Percentiles rank a stretch among this genome's conserved stretches.
These are phyloP conservation scores for Apogon hyalosoma DNA, from an alignment of 2,797 vertebrate species.

Conservation along the genomic window DNA sequence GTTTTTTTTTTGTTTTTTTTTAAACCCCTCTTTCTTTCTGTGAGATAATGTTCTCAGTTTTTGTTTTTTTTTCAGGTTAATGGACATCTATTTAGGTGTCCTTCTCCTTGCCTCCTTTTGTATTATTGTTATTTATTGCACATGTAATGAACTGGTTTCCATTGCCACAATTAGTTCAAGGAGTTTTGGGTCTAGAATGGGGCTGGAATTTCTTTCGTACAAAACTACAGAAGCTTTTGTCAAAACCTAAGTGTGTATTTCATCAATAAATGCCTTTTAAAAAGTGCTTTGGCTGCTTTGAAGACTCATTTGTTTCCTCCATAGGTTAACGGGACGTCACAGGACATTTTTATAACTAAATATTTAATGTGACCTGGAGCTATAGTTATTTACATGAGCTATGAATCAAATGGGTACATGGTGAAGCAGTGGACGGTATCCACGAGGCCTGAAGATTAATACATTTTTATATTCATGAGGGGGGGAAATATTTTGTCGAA, in stretches of 20 bases:
- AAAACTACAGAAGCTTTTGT: conserved; percentile 85
- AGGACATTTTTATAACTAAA: too few species aligned
- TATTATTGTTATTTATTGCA: conserved; percentile 87
- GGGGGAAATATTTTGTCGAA: too few species aligned
- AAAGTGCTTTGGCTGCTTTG: conserved; percentile 54
- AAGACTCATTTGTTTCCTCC: not conserved
- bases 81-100: conserved; percentile 75
- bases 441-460: too few species aligned
- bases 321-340: too few species aligned
- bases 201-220: conserved; percentile 82
- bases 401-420: too few species aligned
- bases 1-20: conserved; percentile 32
- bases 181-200: conserved; percentile 70
- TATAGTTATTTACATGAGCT: too few species aligned
- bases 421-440: too few species aligned
- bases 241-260: conserved; percentile 88
- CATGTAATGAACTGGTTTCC: conserved; percentile 81
- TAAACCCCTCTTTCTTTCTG: conserved; percentile 8
- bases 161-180: conserved; percentile 74
- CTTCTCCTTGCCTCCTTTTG: conserved; percentile 74
- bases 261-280: conserved; percentile 88
- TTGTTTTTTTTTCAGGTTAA: conserved; percentile 58
- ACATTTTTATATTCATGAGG: too few species aligned
- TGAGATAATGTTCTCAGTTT: conserved; percentile 26
- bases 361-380: too few species aligned